Percentiles rank a stretch among this genome's conserved stretches.
These are phyloP conservation scores for Plecotus auritus DNA, from an alignment of 2,113 vertebrate genomes.

Conservation along the genomic window DNA sequence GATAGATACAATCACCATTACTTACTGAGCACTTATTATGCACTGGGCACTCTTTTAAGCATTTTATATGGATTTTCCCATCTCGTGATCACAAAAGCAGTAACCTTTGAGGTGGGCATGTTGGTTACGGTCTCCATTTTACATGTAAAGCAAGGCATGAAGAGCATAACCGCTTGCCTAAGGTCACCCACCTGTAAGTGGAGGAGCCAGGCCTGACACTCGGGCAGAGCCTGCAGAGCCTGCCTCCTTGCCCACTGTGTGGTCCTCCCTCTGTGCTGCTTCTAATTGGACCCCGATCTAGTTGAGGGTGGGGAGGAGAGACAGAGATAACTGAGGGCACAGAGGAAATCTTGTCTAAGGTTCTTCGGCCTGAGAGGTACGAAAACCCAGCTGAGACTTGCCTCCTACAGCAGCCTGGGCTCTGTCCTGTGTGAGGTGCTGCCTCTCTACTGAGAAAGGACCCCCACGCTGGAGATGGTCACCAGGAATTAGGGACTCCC, in stretches of 20 bases:
- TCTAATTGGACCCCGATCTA: neutral
- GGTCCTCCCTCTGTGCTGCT: neutral
- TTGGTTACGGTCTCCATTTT: neutral
- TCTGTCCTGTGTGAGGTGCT: neutral
- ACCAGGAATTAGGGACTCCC: neutral
- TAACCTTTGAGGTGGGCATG: neutral
- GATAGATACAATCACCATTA: neutral
- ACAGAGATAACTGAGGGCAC: neutral
- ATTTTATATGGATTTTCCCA: neutral
- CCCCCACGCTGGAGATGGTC: neutral
- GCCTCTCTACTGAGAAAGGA: neutral
- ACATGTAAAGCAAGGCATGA: neutral
- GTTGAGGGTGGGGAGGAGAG: neutral
- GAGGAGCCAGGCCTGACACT: neutral
- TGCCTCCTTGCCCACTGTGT: accelerated
- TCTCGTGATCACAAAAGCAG: neutral
- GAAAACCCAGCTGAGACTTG: neutral
- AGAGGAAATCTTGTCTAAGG: neutral
- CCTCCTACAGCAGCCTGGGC: neutral
- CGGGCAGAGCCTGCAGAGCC: neutral
- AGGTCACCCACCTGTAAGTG: no score
- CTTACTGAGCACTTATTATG: neutral
- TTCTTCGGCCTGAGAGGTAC: neutral
- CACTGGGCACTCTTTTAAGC: neutral
- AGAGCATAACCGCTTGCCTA: neutral